Percentiles rank a stretch among this genome's conserved stretches.
phyloP scores from a whole-genome alignment of 2,888 invertebrate genomes.

The Pasiphila rectangulata region DNA sequence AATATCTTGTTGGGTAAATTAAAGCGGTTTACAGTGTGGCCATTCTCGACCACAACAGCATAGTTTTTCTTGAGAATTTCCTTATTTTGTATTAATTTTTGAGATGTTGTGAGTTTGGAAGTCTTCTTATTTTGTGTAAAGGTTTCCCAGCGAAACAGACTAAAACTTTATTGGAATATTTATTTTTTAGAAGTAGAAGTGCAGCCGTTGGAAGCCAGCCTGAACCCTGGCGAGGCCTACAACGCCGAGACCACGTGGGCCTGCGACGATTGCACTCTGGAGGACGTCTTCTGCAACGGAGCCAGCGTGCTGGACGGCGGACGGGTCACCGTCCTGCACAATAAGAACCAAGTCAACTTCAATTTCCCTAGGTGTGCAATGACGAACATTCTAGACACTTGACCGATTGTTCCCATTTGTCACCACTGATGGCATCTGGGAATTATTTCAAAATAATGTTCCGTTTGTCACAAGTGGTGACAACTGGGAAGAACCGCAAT shows the following conservation, averaged over 20 bases:
- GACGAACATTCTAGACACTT: too few species aligned
- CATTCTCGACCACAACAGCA: too few species aligned
- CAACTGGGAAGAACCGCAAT: too few species aligned
- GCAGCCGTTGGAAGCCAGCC: slow-evolving; percentile 26
- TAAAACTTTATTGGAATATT: neutral
- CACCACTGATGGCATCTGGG: neutral
- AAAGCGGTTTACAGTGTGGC: too few species aligned
- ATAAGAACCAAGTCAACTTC: slow-evolving; percentile 48
- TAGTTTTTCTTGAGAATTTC: too few species aligned
- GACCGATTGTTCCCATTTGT: too few species aligned
- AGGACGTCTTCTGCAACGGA: slow-evolving; percentile 56
- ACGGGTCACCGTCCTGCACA: slow-evolving; percentile 40
- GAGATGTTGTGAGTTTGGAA: too few species aligned
- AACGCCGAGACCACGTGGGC: slow-evolving; percentile 42
- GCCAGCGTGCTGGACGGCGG: slow-evolving; percentile 44
- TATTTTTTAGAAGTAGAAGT: slow-evolving; percentile 25
- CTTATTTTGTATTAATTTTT: too few species aligned
- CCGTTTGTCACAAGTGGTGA: too few species aligned
- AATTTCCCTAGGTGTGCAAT: slow-evolving; percentile 57
- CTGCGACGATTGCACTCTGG: slow-evolving; percentile 45
- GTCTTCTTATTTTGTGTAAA: neutral
- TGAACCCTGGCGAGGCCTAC: slow-evolving; percentile 40
- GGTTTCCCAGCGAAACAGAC: neutral
- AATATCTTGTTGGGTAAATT: too few species aligned
- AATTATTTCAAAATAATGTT: neutral